Conservation (phyloP, 2,888 invertebrate species). For the Sarcophaga caerulescens region DNA sequence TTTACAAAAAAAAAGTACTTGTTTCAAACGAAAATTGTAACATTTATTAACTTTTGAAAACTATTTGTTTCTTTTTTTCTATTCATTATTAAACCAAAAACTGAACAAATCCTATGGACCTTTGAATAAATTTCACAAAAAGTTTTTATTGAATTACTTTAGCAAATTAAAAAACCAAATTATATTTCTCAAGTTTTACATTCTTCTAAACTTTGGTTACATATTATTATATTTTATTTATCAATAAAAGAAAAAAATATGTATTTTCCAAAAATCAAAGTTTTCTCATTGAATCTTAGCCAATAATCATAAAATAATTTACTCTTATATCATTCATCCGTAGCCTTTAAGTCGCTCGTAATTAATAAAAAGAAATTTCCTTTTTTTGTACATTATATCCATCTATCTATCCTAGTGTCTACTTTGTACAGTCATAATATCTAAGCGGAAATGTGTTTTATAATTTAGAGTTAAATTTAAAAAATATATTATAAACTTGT, state of each 20-base stretch:
- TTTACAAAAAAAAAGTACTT: slow-evolving; percentile 27
- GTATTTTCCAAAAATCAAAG: slow-evolving; percentile 7
- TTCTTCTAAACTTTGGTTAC: too few species aligned
- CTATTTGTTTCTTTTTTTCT: neutral
- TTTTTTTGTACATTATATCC: slow-evolving; percentile 39
- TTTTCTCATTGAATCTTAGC: slow-evolving; percentile 10
- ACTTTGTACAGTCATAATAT: slow-evolving; percentile 58
- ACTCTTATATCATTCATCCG: slow-evolving; percentile 4
- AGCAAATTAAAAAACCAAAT: too few species aligned
- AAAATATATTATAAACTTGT: slow-evolving; percentile 23
- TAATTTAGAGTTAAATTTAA: slow-evolving; percentile 29
- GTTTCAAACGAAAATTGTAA: slow-evolving; percentile 31
- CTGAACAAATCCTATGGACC: neutral
- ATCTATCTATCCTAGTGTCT: slow-evolving; percentile 33
- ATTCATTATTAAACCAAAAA: neutral
- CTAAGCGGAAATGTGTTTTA: slow-evolving; percentile 53
- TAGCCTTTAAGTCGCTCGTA: slow-evolving; percentile 14
- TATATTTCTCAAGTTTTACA: too few species aligned
- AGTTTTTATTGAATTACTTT: too few species aligned
- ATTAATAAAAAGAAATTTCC: neutral
- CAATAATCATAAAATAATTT: neutral
- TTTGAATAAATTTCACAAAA: too few species aligned
- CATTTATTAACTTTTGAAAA: neutral
- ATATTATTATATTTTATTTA: too few species aligned
- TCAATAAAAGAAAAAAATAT: neutral